Evolutionary conservation across 53 echinoderm and acorn worm species (phyloP).

Genomic region (Paracentrotus lividus): DNA sequence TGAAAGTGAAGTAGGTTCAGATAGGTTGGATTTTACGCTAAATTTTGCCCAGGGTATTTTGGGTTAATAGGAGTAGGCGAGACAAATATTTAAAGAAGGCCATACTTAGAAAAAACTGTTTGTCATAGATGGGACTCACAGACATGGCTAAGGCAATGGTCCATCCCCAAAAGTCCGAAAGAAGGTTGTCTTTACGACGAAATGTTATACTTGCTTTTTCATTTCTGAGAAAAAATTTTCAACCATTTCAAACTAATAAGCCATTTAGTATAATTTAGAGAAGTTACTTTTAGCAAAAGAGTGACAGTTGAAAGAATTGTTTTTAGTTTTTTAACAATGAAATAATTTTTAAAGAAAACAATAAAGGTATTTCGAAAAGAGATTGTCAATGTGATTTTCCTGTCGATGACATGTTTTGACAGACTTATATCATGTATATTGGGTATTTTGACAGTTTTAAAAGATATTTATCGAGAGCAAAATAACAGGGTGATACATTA

Average conservation of each 20-base stretch:
- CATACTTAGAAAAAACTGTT: conserved; percentile 18
- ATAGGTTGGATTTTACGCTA: conserved; percentile 34
- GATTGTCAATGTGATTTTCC: no score
- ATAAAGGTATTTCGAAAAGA: no score
- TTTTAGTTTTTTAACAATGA: no score
- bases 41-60: not conserved
- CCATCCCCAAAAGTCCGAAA: not conserved
- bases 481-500: no score
- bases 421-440: no score
- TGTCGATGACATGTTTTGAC: no score
- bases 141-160: not conserved
- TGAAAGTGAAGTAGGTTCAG: conserved; percentile 44
- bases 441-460: no score
- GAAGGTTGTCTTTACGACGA: conserved; percentile 10
- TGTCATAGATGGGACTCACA: not conserved
- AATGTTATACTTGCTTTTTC: not conserved
- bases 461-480: no score
- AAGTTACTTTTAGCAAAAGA: no score
- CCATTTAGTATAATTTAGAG: not conserved
- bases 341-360: no score
- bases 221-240: not conserved
- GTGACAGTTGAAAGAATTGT: not conserved
- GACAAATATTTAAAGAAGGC: not conserved
- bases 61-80: conserved; percentile 37
- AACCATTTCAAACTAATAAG: not conserved